These are phyloP conservation scores for Platorchestia sp. DNA, from an alignment of 1,140 invertebrate species.

Conservation along the genomic window DNA sequence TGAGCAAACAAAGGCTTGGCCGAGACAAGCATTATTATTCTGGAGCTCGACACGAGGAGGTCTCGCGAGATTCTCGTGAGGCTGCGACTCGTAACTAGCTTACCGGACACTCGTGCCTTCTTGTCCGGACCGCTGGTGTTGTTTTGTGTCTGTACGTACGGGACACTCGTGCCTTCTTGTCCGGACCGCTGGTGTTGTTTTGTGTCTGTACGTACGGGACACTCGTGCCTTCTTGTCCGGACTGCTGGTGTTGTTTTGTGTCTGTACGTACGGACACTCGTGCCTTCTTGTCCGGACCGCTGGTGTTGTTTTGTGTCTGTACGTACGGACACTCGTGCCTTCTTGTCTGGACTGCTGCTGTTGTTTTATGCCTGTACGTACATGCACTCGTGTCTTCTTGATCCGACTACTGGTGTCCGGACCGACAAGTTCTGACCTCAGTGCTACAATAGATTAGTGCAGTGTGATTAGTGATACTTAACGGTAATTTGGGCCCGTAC, in stretches of 20 bases:
- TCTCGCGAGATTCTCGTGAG: slow-evolving; percentile 10
- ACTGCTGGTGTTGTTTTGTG: no score
- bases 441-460: background rate
- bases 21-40: slow-evolving; percentile 52
- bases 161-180: no score
- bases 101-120: background rate
- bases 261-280: background rate
- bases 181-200: no score
- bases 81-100: slow-evolving; percentile 4
- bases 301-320: no score
- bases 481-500: no score
- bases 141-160: no score
- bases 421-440: background rate
- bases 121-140: background rate
- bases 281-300: background rate
- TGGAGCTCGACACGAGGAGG: background rate
- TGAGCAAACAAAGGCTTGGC: slow-evolving; percentile 37
- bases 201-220: background rate
- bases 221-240: no score
- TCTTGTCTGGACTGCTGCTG: background rate
- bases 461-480: no score
- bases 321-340: no score
- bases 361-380: background rate
- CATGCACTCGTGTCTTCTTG: no score
- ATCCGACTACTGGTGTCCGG: no score